Evolutionary conservation across 2,797 vertebrate species (phyloP).

Genomic region (Anomalospiza imberbis): DNA sequence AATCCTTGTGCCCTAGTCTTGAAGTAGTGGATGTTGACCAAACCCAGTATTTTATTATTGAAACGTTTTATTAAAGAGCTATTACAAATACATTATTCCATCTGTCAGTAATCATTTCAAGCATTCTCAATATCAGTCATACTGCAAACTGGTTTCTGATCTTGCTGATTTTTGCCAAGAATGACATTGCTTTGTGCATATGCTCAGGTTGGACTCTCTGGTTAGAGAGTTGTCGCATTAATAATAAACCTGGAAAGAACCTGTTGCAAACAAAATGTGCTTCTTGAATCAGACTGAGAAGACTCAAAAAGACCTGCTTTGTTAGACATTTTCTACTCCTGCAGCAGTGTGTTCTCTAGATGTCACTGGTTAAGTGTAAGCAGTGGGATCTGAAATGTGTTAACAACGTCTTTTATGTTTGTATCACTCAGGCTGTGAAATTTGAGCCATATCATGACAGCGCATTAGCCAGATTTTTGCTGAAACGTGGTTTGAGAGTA

Average conservation of each 20-base stretch:
- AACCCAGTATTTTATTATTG: neutral
- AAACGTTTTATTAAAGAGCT: neutral
- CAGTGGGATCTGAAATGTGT: neutral
- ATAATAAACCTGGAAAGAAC: neutral
- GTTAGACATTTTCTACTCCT: neutral
- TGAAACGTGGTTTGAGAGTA: constrained; percentile 92
- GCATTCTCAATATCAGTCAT: neutral
- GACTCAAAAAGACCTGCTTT: neutral
- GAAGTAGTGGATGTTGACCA: neutral
- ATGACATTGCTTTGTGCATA: neutral
- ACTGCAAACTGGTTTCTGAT: neutral
- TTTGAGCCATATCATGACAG: constrained; percentile 99
- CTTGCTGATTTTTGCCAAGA: neutral
- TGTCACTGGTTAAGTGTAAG: neutral
- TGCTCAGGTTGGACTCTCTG: neutral
- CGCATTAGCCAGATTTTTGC: constrained; percentile 90
- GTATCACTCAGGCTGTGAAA: constrained; percentile 87
- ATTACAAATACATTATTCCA: neutral
- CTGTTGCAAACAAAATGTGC: neutral
- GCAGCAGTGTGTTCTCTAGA: neutral
- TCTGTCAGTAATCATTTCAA: neutral
- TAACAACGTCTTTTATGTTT: neutral
- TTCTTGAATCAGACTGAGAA: neutral
- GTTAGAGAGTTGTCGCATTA: neutral
- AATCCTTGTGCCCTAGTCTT: neutral